Evolutionary conservation across 2,113 vertebrate genomes (phyloP), one percentile per base, ranked within the genome.

Genomic region (Xerus inauris): DNA sequence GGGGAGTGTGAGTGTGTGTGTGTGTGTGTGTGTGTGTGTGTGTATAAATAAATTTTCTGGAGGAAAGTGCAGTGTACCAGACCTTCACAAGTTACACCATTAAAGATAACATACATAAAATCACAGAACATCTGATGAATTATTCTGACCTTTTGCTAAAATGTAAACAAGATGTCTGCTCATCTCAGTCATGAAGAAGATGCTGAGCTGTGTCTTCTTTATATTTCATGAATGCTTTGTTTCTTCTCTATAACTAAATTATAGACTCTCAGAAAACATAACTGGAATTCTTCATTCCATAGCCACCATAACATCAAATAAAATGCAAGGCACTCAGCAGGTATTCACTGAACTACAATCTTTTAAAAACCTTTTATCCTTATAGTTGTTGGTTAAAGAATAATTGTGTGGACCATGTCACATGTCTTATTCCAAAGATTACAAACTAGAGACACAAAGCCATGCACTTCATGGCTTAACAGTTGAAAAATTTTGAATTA

Each of bases 101-200:
- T 79, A 69, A 95, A 94, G 49, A 81, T 81, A 76, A 28, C 47
- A 71, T 30, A 38, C 45, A 54, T 76, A 71, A 94, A 83, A 90
- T 84, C 32, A 38, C 65, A 45, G 30, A 59, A 24, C 65, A 69
- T 47, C 51, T 95, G 69, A 71, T 38, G n/a, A 73, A 71, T 47
- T 62, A 19, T 28, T 84, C 81, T 92, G 47, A 19, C 32, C 75
- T 95, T 95, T 89, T 67, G 42, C 14, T 57, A 79, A 64, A 80
- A n/a, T 81, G 2, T 32, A 75, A 49, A 35, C 82, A 90, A 88
- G 51, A 93, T 40, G 13, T 65, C 17, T 59, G 19, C n/a, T 92
- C 57, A 87, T 65, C 57, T 88, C 30, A 80, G 80, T 64, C 47
- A 47, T 42, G 38, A 95, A 79, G 14, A 35, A 75, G 22, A 67